Conservation (phyloP, 2,113 vertebrate species). For the Caretta caretta region DNA sequence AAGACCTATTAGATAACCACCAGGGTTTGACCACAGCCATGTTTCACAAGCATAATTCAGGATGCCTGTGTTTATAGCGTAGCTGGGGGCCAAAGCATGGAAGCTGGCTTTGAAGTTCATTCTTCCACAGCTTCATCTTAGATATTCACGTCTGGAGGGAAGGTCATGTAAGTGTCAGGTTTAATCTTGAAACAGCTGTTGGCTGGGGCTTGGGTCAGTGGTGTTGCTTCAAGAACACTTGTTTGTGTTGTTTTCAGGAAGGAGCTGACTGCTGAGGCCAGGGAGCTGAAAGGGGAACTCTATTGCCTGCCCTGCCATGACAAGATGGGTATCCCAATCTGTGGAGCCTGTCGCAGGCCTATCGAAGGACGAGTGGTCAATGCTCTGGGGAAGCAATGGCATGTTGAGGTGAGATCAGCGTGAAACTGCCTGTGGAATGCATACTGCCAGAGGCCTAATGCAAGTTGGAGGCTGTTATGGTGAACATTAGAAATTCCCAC, state of each 20-base stretch:
- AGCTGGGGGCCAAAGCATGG: not conserved
- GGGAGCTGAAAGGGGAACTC: conserved; percentile 82
- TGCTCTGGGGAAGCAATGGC: conserved; percentile 84
- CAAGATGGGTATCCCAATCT: conserved; percentile 86
- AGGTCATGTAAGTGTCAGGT: not conserved
- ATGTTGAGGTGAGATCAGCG: conserved; percentile 78
- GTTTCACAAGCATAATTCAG: not conserved
- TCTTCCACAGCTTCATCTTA: not conserved
- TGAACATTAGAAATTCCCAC: not conserved
- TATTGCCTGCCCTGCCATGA: conserved; percentile 83
- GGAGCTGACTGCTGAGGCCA: conserved; percentile 81
- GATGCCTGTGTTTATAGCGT: not conserved
- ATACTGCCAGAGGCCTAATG: not conserved
- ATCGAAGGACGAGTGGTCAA: conserved; percentile 84
- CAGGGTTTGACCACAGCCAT: not conserved
- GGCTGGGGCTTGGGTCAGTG: not conserved
- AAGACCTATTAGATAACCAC: not conserved
- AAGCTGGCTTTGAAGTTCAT: not conserved
- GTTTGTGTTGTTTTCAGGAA: conserved; percentile 73
- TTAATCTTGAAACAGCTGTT: not conserved
- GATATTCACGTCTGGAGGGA: not conserved
- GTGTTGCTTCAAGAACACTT: fast-evolving
- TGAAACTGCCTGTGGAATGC: not conserved
- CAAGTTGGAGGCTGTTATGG: not conserved
- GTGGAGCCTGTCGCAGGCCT: conserved; percentile 81